phyloP scores from a whole-genome alignment of 2,113 vertebrate species.

The Paratilapia polleni region DNA sequence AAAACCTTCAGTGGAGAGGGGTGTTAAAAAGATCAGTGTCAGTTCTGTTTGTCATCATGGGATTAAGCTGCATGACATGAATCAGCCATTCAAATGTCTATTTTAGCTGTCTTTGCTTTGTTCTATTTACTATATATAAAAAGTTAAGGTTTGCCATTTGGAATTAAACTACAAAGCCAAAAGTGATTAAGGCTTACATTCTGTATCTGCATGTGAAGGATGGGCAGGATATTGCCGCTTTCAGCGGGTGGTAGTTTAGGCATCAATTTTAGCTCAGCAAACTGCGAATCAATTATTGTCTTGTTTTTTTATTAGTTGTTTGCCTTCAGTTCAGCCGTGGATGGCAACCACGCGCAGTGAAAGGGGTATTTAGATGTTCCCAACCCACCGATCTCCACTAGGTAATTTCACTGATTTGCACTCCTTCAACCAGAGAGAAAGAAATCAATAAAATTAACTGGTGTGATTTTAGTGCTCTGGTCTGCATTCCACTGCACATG shows the following conservation, averaged over 20 bases:
- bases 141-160: not conserved
- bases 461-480: not conserved
- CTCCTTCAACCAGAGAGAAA: not conserved
- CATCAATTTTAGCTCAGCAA: not conserved
- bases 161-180: not conserved
- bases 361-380: not conserved
- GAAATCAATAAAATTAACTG: conserved; percentile 19
- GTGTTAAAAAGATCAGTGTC: not conserved
- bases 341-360: not conserved
- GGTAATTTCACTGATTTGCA: conserved; percentile 18
- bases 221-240: not conserved
- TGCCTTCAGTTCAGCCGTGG: not conserved
- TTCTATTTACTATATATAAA: too few relatives aligned
- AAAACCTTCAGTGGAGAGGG: not conserved
- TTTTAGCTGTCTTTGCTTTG: not conserved
- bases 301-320: not conserved
- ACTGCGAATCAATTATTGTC: not conserved
- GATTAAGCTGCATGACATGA: not conserved
- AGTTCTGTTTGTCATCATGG: not conserved
- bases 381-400: not conserved
- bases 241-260: not conserved
- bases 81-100: not conserved
- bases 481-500: not conserved
- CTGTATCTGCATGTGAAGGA: not conserved
- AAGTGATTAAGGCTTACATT: not conserved